Conservation (phyloP, 2,113 vertebrate genomes). For the Coreoperca whiteheadi region DNA sequence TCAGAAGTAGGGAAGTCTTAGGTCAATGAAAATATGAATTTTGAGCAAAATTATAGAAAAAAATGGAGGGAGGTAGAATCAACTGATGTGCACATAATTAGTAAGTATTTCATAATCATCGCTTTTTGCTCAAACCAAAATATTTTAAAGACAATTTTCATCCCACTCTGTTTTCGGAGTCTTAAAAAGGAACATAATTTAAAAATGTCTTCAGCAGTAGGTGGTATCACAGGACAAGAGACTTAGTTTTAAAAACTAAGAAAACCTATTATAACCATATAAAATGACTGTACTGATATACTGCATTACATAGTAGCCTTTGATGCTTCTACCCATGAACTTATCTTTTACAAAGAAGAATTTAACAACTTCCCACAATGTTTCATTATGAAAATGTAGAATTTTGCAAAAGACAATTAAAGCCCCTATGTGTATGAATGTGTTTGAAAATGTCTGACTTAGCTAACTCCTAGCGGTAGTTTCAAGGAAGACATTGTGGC, state of each 20-base stretch:
- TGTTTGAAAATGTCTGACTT: neutral
- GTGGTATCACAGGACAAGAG: conserved; percentile 2
- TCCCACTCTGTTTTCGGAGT: conserved; percentile 21
- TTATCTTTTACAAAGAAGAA: neutral
- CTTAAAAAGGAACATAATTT: neutral
- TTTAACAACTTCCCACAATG: neutral
- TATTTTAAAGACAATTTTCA: conserved; percentile 12
- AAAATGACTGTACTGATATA: neutral
- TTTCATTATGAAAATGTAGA: neutral
- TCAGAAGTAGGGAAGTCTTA: conserved; percentile 82
- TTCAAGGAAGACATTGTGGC: neutral
- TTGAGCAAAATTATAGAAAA: conserved; percentile 68
- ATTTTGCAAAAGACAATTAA: neutral
- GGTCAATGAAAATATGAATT: conserved; percentile 72
- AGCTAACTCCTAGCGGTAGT: neutral
- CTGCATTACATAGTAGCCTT: neutral
- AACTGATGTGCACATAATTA: conserved; percentile 60
- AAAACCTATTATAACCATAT: conserved; percentile 4
- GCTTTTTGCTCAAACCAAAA: conserved; percentile 24
- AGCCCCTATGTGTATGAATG: neutral
- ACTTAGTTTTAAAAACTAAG: neutral
- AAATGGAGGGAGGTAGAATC: conserved; percentile 65
- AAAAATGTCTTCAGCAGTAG: neutral
- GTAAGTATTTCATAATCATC: conserved; percentile 10
- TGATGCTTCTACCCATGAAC: neutral